These are phyloP conservation scores for Chloroclysta siterata DNA, from an alignment of 2,888 invertebrate genomes.

Conservation along the genomic window DNA sequence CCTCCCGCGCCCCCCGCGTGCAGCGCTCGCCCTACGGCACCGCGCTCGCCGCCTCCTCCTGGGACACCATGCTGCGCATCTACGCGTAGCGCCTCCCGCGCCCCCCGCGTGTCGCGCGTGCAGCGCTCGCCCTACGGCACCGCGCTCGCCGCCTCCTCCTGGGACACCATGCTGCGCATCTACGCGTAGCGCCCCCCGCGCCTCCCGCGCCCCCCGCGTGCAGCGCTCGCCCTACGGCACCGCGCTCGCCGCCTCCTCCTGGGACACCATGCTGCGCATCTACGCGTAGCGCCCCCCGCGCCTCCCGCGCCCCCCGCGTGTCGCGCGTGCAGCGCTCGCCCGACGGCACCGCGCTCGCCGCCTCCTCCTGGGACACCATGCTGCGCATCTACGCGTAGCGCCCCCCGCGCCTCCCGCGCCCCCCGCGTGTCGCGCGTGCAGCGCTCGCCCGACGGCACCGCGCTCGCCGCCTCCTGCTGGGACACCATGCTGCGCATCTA, in stretches of 20 bases:
- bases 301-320: too few species aligned
- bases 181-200: conserved; percentile 66
- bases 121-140: conserved; percentile 99
- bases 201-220: conserved; percentile 89
- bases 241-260: background rate
- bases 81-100: conserved; percentile 76
- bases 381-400: conserved; percentile 31
- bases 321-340: too few species aligned
- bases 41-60: conserved; percentile 98
- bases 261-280: conserved; percentile 17
- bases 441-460: too few species aligned
- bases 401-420: too few species aligned
- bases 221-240: conserved; percentile 95
- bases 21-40: conserved; percentile 99
- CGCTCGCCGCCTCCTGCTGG: too few species aligned
- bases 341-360: too few species aligned
- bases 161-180: conserved; percentile 84
- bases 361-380: conserved; percentile 90
- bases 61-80: conserved; percentile 84
- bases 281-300: conserved; percentile 13
- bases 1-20: conserved; percentile 94
- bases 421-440: too few species aligned
- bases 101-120: conserved; percentile 96
- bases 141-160: conserved; percentile 98
- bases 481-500: too few species aligned